Evolutionary conservation across 2,113 vertebrate genomes (phyloP).

Genomic region (Nothocercus julius): DNA sequence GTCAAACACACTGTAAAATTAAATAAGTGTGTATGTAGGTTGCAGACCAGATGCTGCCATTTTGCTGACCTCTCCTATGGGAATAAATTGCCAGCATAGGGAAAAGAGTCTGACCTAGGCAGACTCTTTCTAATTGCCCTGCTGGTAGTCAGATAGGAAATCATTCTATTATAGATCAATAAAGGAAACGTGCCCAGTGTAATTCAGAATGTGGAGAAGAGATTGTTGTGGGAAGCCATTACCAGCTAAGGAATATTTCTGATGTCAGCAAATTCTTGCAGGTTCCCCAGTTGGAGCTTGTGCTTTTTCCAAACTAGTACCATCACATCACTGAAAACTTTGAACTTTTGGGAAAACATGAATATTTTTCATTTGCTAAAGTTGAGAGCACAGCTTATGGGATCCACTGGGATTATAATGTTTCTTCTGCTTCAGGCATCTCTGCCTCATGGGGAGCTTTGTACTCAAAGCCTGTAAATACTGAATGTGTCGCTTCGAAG

Average conservation of each 20-base stretch:
- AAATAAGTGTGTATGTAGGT: neutral
- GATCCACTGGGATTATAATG: neutral
- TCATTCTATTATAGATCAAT: neutral
- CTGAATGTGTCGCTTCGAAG: neutral
- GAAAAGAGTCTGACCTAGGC: neutral
- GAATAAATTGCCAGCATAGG: neutral
- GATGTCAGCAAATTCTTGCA: neutral
- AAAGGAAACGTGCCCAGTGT: neutral
- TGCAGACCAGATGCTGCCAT: neutral
- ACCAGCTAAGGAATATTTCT: accelerated
- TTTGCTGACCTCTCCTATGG: neutral
- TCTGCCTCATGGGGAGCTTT: neutral
- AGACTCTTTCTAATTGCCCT: neutral
- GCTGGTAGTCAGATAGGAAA: neutral
- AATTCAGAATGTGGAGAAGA: neutral
- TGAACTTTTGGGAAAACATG: neutral
- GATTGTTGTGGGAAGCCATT: accelerated
- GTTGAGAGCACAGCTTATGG: neutral
- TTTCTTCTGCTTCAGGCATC: neutral
- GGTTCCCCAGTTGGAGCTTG: neutral
- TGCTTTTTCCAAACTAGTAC: neutral
- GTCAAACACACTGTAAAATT: neutral
- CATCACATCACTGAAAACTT: neutral
- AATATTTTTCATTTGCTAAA: neutral
- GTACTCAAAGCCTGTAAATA: neutral